phyloP scores from a whole-genome alignment of 1,140 invertebrate genomes.

The Drosophila nebulosa region DNA sequence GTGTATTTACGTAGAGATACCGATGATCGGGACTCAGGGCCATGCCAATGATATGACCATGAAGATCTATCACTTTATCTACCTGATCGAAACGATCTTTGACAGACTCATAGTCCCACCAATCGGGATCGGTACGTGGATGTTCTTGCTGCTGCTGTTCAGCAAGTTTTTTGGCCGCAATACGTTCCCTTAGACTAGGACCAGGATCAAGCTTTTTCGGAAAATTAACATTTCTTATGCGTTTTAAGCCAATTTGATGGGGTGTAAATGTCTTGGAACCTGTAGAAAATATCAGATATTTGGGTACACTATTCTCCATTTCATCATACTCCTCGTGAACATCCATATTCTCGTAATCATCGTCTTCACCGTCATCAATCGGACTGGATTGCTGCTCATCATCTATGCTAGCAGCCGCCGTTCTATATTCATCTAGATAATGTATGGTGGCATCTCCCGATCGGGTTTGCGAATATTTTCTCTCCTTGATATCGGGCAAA shows the following conservation, averaged over 20 bases:
- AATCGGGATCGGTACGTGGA: slow-evolving; percentile 84
- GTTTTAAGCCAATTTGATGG: slow-evolving; percentile 93
- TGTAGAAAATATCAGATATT: slow-evolving; percentile 93
- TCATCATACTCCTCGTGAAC: slow-evolving; percentile 80
- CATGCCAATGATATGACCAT: slow-evolving; percentile 95
- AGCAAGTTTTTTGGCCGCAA: slow-evolving; percentile 84
- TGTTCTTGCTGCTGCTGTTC: slow-evolving; percentile 66
- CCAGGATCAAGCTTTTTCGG: slow-evolving; percentile 87
- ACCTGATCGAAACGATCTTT: slow-evolving; percentile 89
- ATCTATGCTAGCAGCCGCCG: slow-evolving; percentile 26
- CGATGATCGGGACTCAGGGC: slow-evolving; percentile 92
- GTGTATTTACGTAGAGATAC: slow-evolving; percentile 93
- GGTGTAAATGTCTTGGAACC: slow-evolving; percentile 93
- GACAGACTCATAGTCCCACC: slow-evolving; percentile 87
- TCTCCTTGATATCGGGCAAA: slow-evolving; percentile 59
- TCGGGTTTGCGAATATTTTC: slow-evolving; percentile 29
- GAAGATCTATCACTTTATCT: slow-evolving; percentile 92
- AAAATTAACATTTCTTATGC: slow-evolving; percentile 88
- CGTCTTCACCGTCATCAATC: slow-evolving; percentile 53
- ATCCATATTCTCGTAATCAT: slow-evolving; percentile 58
- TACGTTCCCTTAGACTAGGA: slow-evolving; percentile 85
- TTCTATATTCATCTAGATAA: slow-evolving; percentile 64
- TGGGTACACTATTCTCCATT: slow-evolving; percentile 82
- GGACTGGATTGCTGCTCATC: slow-evolving; percentile 2
- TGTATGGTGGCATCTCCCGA: slow-evolving; percentile 62